These are phyloP conservation scores for Nymphalis io DNA, from an alignment of 1,140 invertebrate species.

Conservation along the genomic window DNA sequence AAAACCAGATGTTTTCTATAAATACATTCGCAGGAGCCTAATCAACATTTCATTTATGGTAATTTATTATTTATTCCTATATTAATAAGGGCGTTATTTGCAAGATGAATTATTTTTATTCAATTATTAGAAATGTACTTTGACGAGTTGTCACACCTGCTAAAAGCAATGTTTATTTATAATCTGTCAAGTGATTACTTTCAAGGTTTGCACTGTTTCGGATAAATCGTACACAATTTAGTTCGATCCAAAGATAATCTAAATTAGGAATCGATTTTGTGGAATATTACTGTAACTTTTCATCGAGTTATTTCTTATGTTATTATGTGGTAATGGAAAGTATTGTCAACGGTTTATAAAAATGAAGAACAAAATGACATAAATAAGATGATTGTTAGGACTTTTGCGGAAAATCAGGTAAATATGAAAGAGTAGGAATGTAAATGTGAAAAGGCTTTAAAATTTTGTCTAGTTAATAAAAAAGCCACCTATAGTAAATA, in stretches of 20 bases:
- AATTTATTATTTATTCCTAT: background rate
- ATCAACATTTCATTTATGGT: background rate
- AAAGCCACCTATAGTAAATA: no score
- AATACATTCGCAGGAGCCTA: background rate
- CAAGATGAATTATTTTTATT: background rate
- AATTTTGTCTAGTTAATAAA: no score
- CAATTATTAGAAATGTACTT: background rate
- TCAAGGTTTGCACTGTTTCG: constrained; percentile 8
- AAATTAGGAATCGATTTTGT: constrained; percentile 4
- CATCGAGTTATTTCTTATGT: background rate
- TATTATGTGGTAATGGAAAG: background rate
- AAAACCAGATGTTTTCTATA: constrained; percentile 6
- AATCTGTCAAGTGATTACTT: constrained; percentile 9
- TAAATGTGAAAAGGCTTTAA: no score
- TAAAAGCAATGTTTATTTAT: constrained; percentile 12
- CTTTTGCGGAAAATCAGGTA: no score
- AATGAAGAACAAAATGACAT: no score
- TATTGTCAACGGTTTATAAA: background rate
- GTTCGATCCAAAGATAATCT: constrained; percentile 1
- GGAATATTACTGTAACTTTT: background rate
- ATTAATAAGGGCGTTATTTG: background rate
- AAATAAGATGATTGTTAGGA: no score
- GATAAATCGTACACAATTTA: constrained; percentile 1
- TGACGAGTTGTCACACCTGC: constrained; percentile 5
- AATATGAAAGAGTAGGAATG: no score